phyloP scores from a whole-genome alignment of 2,888 invertebrate genomes.

The Punctoribates punctum region DNA sequence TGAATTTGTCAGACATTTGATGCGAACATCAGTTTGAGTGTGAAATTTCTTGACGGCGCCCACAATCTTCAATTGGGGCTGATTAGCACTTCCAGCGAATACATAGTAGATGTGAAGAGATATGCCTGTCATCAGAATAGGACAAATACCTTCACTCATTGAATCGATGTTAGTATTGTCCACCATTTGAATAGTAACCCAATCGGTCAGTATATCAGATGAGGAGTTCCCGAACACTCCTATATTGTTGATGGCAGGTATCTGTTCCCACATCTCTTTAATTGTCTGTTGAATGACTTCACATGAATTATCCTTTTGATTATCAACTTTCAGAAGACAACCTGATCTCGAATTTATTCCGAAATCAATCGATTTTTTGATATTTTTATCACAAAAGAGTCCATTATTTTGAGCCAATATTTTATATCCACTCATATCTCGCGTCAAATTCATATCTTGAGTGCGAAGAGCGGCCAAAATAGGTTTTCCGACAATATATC shows the following conservation, averaged over 20 bases:
- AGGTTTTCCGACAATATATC: slow-evolving; percentile 66
- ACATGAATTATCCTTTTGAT: neutral
- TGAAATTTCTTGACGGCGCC: slow-evolving; percentile 49
- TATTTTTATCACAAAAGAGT: neutral
- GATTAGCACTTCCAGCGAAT: slow-evolving; percentile 55
- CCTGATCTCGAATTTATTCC: slow-evolving; percentile 23
- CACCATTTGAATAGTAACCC: neutral
- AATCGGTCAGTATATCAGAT: neutral
- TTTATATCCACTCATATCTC: slow-evolving; percentile 18
- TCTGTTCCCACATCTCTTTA: slow-evolving; percentile 1
- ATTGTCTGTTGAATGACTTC: slow-evolving; percentile 32
- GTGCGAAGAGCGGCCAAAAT: slow-evolving; percentile 58
- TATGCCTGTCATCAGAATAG: slow-evolving; percentile 30
- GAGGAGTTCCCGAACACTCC: slow-evolving; percentile 33
- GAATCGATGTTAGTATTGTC: neutral
- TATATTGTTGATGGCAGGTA: neutral
- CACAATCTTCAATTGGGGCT: slow-evolving; percentile 57
- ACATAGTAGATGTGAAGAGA: slow-evolving; percentile 53
- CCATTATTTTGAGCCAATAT: slow-evolving; percentile 23
- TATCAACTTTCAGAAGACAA: neutral
- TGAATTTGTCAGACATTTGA: slow-evolving; percentile 13
- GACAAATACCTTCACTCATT: slow-evolving; percentile 11
- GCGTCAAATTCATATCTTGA: neutral
- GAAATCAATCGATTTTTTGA: slow-evolving; percentile 4
- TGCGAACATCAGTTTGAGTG: slow-evolving; percentile 52